Percentiles rank a stretch among this genome's conserved stretches.
Conservation (phyloP, 2,888 invertebrate species). For the Stenoptilia bipunctidactyla region DNA sequence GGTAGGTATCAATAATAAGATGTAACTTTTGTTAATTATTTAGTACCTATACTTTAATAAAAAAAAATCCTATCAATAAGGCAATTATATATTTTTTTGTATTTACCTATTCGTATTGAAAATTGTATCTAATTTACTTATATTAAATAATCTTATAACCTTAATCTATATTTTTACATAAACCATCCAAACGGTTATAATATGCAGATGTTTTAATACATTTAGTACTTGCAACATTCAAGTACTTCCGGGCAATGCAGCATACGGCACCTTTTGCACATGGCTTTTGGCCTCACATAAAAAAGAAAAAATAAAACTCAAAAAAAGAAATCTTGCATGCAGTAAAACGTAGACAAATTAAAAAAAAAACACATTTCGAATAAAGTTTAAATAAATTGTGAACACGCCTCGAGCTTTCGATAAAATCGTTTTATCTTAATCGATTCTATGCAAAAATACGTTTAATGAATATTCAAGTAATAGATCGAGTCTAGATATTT, state of each 20-base stretch:
- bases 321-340: no score
- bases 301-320: conserved; percentile 6
- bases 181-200: conserved; percentile 4
- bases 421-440: conserved; percentile 42
- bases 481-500: conserved; percentile 47
- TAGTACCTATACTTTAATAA: no score
- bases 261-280: conserved; percentile 54
- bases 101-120: background rate
- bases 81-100: background rate
- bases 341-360: no score
- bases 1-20: no score
- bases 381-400: conserved; percentile 55
- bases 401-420: conserved; percentile 42
- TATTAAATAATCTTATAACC: background rate
- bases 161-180: background rate
- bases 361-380: conserved; percentile 23
- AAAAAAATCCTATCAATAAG: no score
- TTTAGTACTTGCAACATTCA: conserved; percentile 15
- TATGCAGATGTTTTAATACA: conserved; percentile 31
- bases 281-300: conserved; percentile 23
- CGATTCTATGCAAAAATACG: conserved; percentile 43
- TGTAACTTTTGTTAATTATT: no score
- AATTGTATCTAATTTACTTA: background rate
- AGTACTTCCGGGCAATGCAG: conserved; percentile 40
- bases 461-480: conserved; percentile 42